phyloP scores from a whole-genome alignment of 2,113 vertebrate genomes.

The Laticauda laticaudata region DNA sequence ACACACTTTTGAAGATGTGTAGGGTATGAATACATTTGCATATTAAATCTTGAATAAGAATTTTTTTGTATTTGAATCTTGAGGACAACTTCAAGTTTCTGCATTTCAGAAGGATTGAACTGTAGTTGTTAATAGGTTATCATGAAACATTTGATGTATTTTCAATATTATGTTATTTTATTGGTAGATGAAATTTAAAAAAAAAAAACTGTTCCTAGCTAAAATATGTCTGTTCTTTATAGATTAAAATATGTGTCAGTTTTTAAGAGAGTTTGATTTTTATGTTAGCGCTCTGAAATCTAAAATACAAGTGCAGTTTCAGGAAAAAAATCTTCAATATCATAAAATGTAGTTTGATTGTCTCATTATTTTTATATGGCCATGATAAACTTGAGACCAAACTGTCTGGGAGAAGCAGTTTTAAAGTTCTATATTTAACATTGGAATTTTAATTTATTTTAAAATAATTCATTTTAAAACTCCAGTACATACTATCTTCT shows the following conservation, averaged over 20 bases:
- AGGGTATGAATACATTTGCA: neutral
- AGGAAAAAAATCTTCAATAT: neutral
- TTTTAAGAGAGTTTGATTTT: neutral
- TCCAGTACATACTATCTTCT: neutral
- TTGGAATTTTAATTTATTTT: neutral
- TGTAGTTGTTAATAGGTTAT: neutral
- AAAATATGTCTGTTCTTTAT: neutral
- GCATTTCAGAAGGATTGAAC: neutral
- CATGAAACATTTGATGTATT: neutral
- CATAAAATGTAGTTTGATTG: neutral
- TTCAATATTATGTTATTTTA: neutral
- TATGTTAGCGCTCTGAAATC: neutral
- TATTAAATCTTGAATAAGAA: neutral
- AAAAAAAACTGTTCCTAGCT: neutral
- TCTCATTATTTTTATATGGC: neutral
- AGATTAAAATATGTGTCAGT: neutral
- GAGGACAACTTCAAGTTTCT: neutral
- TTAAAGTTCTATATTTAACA: neutral
- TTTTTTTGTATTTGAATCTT: neutral
- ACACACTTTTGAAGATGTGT: neutral
- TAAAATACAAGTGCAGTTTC: neutral
- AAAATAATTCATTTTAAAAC: neutral
- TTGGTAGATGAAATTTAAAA: neutral
- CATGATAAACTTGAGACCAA: neutral
- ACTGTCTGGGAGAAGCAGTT: neutral